Conservation (phyloP, 2,113 vertebrate genomes). For the Protobothrops flavoviridis region DNA sequence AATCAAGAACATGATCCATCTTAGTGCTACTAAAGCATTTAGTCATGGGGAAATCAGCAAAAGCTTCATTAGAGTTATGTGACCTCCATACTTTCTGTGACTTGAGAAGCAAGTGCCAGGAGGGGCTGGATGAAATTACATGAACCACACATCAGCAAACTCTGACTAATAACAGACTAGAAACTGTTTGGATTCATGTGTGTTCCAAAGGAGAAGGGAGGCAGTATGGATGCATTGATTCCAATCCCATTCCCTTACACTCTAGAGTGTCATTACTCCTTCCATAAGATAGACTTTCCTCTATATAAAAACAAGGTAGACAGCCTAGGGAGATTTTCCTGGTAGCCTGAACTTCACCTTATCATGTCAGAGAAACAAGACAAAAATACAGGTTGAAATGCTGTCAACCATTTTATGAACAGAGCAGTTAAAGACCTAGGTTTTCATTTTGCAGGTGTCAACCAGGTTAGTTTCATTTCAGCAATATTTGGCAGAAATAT, state of each 20-base stretch:
- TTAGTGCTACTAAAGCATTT: neutral
- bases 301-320: neutral
- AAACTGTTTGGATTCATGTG: neutral
- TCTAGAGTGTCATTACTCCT: neutral
- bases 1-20: neutral
- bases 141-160: neutral
- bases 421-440: neutral
- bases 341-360: neutral
- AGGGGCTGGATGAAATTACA: neutral
- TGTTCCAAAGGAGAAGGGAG: neutral
- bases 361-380: neutral
- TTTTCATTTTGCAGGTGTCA: neutral
- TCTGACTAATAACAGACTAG: neutral
- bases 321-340: neutral
- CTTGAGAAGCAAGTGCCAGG: neutral
- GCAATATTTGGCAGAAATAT: neutral
- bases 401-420: neutral
- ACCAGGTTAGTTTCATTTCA: neutral
- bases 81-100: neutral
- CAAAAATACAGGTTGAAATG: neutral
- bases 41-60: neutral
- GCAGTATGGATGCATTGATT: neutral
- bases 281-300: neutral
- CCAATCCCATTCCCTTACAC: neutral
- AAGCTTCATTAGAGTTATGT: neutral